Conservation (phyloP, 1,140 invertebrate species). For the Lethrus apterus region DNA sequence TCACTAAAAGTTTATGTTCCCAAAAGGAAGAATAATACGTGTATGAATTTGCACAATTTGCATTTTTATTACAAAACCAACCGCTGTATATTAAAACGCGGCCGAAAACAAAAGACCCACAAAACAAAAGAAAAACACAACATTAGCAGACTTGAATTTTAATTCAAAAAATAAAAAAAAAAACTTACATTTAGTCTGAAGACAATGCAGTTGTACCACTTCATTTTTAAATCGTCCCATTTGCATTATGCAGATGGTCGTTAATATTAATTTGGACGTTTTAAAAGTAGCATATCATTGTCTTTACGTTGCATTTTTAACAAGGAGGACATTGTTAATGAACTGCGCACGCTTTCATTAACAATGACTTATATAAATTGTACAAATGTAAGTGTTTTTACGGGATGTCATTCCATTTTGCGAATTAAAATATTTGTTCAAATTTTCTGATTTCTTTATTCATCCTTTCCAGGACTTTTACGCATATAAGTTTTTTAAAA, state of each 20-base stretch:
- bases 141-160: conserved; percentile 31
- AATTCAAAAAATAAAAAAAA: conserved; percentile 20
- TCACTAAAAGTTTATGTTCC: too few species aligned
- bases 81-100: conserved; percentile 23
- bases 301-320: conserved; percentile 1
- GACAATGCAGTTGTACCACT: conserved; percentile 11
- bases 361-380: too few species aligned
- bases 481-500: too few species aligned
- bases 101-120: conserved; percentile 28
- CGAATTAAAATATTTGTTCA: too few species aligned
- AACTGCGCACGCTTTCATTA: too few species aligned
- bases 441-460: too few species aligned
- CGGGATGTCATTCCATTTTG: too few species aligned
- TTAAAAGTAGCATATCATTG: conserved; percentile 7
- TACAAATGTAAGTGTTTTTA: too few species aligned
- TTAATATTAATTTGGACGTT: conserved; percentile 12
- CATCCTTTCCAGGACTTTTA: too few species aligned
- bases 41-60: conserved; percentile 18
- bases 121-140: conserved; percentile 29
- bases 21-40: background rate
- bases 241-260: conserved; percentile 6
- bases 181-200: conserved; percentile 5
- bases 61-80: conserved; percentile 27
- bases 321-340: conserved; percentile 1
- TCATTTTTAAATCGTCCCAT: conserved; percentile 12